These are phyloP conservation scores for Iguana delicatissima DNA, from an alignment of 2,797 vertebrate species.

Conservation along the genomic window DNA sequence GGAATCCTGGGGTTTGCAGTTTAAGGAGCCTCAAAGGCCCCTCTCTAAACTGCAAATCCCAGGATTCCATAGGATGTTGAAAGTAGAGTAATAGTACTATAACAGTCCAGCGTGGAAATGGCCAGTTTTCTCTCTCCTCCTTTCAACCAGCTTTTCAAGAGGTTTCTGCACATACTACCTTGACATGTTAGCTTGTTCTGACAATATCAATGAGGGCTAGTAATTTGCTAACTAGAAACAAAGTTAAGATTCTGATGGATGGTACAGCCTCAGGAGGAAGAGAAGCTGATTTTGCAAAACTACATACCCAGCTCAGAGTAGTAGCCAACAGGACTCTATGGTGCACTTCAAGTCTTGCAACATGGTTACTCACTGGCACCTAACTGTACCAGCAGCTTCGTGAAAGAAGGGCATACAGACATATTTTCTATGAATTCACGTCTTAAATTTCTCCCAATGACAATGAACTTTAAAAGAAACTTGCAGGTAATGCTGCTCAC, in stretches of 20 bases:
- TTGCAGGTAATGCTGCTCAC: neutral
- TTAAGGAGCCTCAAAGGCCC: too few relatives aligned
- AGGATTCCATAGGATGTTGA: too few relatives aligned
- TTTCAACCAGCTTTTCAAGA: neutral
- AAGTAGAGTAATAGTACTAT: too few relatives aligned
- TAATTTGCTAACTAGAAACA: constrained; percentile 14
- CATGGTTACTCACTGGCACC: neutral
- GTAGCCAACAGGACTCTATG: neutral
- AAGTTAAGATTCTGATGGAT: constrained; percentile 19
- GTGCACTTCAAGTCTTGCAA: neutral
- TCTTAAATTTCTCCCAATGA: neutral
- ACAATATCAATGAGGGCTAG: neutral
- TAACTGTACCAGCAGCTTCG: neutral
- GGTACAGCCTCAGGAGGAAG: neutral
- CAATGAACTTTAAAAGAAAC: constrained; percentile 15
- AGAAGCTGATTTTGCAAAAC: neutral
- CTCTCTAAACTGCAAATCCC: too few relatives aligned
- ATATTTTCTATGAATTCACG: neutral
- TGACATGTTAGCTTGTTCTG: neutral
- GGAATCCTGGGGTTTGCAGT: too few relatives aligned
- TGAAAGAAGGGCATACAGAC: neutral
- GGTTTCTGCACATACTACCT: neutral
- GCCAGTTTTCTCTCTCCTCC: neutral
- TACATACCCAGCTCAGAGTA: neutral
- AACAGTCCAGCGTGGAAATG: too few relatives aligned